Base-by-base conservation (phyloP, 2,113 vertebrate genomes). In the Rhabdomys dilectus region DNA sequence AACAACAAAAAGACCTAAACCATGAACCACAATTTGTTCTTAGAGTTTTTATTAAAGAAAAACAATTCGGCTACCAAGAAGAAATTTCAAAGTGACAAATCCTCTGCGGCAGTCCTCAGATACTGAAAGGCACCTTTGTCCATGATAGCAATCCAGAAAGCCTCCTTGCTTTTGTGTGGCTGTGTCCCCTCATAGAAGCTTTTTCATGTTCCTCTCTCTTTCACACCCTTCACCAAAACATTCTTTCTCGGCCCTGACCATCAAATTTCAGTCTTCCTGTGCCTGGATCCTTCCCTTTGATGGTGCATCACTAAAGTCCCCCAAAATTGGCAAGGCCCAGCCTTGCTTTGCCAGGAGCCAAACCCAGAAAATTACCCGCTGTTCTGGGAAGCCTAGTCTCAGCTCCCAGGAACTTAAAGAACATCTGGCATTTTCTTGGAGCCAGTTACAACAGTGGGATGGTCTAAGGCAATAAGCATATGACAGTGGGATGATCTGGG, bases 41-140 rank as follows among this genome's bases (percentile, higher is more conserved):
- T 60, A 88, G 60, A 60, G 64, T 45, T 60, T 42, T 60, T 81
- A 77, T 90, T 62, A 92, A 42, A 93, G 86, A 56, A 93, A 85
- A 93, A 93, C 62, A 97, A 70, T 36, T 85, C 45, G 39, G 42
- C 53, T 56, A 76, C 5, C 31, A 80, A 91, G 26, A 88, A 82
- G 21, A 82, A 15, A 87, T 86, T 72, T 92, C 45, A 85, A 96
- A 96, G 88, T n/a, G 45, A 81, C 21, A 42, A 77, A 94, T 70
- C 56, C 39, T 92, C 45, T 89, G 88, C 39, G 42, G 16, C 16
- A 45, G 51, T 53, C 91, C 88, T 93, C 58, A 94, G 66, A 78
- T 6, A 42, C 60, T 85, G 64, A 88, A 70, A 75, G 13, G 62
- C 68, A 16, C 58, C 11, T 75, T 68, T 70, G n/a, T 56, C 9